phyloP scores from a whole-genome alignment of 2,797 vertebrate species.

The Podarcis siculus region DNA sequence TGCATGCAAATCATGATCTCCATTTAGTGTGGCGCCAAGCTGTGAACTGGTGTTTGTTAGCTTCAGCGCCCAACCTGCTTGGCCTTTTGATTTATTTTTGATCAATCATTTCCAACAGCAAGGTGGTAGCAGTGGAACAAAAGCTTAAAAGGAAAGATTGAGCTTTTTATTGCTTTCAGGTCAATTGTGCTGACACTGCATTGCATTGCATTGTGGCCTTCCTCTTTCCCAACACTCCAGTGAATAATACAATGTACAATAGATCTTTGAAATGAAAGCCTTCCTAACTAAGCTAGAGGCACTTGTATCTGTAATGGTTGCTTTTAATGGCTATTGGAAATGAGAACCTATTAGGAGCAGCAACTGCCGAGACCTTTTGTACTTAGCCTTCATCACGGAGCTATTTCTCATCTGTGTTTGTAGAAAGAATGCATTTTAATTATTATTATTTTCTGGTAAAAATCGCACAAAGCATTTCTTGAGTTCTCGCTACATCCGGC shows the following conservation, averaged over 20 bases:
- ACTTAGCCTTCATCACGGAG: not conserved
- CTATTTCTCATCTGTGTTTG: conserved; percentile 33
- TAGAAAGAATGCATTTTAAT: conserved; percentile 3
- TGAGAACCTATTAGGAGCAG: conserved; percentile 36
- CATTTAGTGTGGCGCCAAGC: not conserved
- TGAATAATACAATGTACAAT: not conserved
- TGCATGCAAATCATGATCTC: conserved; percentile 19
- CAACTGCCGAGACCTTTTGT: conserved; percentile 5
- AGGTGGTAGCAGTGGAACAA: conserved; percentile 38
- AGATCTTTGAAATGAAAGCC: conserved; percentile 29
- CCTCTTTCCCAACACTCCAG: not conserved
- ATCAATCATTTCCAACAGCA: conserved; percentile 47
- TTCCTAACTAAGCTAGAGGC: conserved; percentile 14
- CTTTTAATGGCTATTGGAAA: conserved; percentile 30
- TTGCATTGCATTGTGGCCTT: conserved; percentile 8
- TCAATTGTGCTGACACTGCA: conserved; percentile 16
- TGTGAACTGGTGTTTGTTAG: not conserved
- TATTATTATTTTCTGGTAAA: conserved; percentile 8
- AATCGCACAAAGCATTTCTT: not conserved
- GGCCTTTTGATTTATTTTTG: conserved; percentile 47
- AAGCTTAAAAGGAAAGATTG: conserved; percentile 48
- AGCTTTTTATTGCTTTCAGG: conserved; percentile 38
- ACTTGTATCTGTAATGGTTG: conserved; percentile 26
- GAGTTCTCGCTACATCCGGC: not conserved
- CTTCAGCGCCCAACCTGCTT: conserved; percentile 2